phyloP scores from a whole-genome alignment of 2,797 vertebrate genomes.

The Ispidina picta region DNA sequence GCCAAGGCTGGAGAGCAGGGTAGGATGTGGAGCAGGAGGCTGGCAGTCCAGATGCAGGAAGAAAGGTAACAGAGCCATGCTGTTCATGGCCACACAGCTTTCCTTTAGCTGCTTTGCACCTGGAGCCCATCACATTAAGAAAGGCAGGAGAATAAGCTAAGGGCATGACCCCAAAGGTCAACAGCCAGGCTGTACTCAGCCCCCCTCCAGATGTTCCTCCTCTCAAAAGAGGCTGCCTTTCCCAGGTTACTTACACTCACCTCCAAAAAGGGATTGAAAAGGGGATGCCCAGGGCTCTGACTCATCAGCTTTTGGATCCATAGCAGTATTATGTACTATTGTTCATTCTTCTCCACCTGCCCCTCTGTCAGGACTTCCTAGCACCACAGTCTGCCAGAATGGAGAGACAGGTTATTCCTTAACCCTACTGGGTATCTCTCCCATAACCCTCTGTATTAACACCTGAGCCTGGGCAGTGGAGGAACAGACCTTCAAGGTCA shows the following conservation, averaged over 20 bases:
- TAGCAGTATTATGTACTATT: not conserved
- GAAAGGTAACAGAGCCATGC: not conserved
- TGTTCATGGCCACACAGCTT: not conserved
- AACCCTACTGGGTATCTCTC: not conserved
- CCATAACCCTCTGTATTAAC: not conserved
- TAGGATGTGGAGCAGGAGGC: not conserved
- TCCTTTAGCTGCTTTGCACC: not conserved
- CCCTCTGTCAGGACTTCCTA: not conserved
- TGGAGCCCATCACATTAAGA: slow-evolving; percentile 9
- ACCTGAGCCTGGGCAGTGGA: not conserved
- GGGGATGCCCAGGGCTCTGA: not conserved
- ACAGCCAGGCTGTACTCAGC: slow-evolving; percentile 3
- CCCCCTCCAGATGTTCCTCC: slow-evolving; percentile 27
- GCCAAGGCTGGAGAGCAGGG: not conserved
- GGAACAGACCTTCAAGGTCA: not conserved
- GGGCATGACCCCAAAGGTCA: not conserved
- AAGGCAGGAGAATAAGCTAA: not conserved
- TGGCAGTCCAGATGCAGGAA: not conserved
- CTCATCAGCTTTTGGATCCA: slow-evolving; percentile 10
- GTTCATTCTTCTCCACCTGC: not conserved
- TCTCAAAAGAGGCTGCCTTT: not conserved
- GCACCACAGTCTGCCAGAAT: not conserved
- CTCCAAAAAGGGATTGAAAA: slow-evolving; percentile 2
- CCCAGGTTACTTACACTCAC: not conserved
- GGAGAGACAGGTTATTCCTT: not conserved